Conservation (phyloP, 2,797 vertebrate genomes). For the Neosilurus hyrtlii region DNA sequence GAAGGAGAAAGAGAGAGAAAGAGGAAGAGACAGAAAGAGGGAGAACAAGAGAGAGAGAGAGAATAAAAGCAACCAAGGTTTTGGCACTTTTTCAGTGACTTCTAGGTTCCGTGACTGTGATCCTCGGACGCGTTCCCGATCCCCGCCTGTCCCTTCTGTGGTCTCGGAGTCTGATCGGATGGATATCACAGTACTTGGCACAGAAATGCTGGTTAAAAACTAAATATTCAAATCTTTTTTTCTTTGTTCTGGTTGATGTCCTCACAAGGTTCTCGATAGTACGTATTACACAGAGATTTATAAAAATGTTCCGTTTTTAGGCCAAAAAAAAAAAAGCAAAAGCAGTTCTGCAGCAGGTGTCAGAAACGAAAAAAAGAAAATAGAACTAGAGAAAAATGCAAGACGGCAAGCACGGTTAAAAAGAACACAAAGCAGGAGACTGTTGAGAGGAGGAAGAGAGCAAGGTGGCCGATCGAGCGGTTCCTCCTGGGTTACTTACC, state of each 20-base stretch:
- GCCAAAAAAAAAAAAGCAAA: conserved; percentile 67
- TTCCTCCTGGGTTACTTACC: conserved; percentile 12
- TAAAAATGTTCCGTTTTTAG: conserved; percentile 76
- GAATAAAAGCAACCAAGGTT: conserved; percentile 65
- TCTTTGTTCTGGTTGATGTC: conserved; percentile 69
- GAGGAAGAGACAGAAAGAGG: conserved; percentile 62
- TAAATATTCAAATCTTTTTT: conserved; percentile 79
- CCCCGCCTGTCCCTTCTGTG: conserved; percentile 63
- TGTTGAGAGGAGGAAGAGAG: conserved; percentile 58
- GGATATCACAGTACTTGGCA: conserved; percentile 84
- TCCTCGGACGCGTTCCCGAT: conserved; percentile 59
- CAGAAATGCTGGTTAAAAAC: conserved; percentile 84
- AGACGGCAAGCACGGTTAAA: conserved; percentile 21
- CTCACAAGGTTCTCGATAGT: conserved; percentile 77
- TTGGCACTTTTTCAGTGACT: conserved; percentile 80
- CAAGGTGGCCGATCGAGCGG: conserved; percentile 40
- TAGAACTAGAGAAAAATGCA: neutral
- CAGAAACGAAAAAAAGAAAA: conserved; percentile 45
- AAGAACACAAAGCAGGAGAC: conserved; percentile 54
- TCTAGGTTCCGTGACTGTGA: conserved; percentile 61
- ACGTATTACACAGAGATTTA: conserved; percentile 76
- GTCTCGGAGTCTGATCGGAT: conserved; percentile 69
- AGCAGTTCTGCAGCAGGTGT: conserved; percentile 59
- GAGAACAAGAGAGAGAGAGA: conserved; percentile 30
- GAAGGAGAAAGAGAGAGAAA: conserved; percentile 73